Conservation (phyloP, 2,888 invertebrate genomes). For the Gymnocheta viridis region DNA sequence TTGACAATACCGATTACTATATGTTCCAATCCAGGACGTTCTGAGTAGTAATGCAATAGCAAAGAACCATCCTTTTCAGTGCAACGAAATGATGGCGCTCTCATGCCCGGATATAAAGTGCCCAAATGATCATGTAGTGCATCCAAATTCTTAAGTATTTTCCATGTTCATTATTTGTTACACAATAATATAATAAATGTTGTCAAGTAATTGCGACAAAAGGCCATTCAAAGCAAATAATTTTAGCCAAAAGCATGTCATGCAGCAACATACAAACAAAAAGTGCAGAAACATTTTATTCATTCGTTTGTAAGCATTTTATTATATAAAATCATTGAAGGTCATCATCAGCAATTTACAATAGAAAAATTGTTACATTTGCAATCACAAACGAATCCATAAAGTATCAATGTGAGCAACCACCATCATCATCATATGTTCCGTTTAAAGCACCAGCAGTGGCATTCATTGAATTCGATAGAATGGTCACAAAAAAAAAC, state of each 20-base stretch:
- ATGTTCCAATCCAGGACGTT: slow-evolving; percentile 95
- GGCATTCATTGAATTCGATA: slow-evolving; percentile 42
- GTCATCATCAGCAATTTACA: slow-evolving; percentile 25
- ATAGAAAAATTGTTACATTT: slow-evolving; percentile 40
- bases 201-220: neutral
- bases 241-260: neutral
- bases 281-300: slow-evolving; percentile 19
- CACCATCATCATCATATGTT: slow-evolving; percentile 23
- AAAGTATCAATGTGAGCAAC: slow-evolving; percentile 24
- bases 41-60: slow-evolving; percentile 97
- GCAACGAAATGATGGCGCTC: slow-evolving; percentile 97
- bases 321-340: slow-evolving; percentile 33
- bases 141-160: slow-evolving; percentile 90
- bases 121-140: slow-evolving; percentile 97
- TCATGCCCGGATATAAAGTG: slow-evolving; percentile 96
- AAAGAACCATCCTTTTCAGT: slow-evolving; percentile 96
- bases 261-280: neutral
- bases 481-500: neutral
- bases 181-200: neutral
- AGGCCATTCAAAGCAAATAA: neutral
- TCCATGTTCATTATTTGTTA: neutral
- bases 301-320: slow-evolving; percentile 30
- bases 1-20: slow-evolving; percentile 99
- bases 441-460: slow-evolving; percentile 12
- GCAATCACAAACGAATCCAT: slow-evolving; percentile 50